Evolutionary conservation across 2,888 invertebrate genomes (phyloP), one percentile per base, ranked within the genome.

Genomic region (Plutella xylostella): DNA sequence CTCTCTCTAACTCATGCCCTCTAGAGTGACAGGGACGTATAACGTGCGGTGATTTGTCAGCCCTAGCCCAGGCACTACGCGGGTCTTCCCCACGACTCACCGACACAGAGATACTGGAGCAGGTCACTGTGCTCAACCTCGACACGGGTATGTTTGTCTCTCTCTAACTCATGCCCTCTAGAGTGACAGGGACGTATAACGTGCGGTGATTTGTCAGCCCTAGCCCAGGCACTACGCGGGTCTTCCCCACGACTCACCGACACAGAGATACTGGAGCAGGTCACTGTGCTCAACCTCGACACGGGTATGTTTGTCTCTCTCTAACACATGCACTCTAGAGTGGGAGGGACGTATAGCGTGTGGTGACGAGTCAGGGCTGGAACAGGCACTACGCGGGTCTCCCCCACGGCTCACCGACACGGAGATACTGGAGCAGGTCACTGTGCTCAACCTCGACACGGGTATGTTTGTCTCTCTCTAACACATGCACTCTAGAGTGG

Each of bases 341-440:
- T n/a, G n/a, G n/a, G n/a, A n/a, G n/a, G n/a, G n/a, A n/a, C n/a
- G n/a, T n/a, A n/a, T n/a, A n/a, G n/a, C 93, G 2, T 92, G 93
- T 2, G 94, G 93, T 1, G 93, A 93, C 74, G 93, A 93, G 63
- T 88, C 88, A 56, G 89, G 89, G 60, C 71, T 89, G 57, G 89
- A 89, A 58, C 87, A 92, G 73, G 89, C 88, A 60, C 90, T 93
- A 20, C 86, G 93, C 54, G 93, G 93, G 31, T 94, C 95, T 37
- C 95, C 95, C 4, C 92, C 94, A 64, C 91, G 90, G 56, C 86
- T 97, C 46, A 91, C 93, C 7, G 96, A 97, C 79, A 89, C 93
- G 84, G 95, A 97, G 87, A 97, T 97, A 55, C 85, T 97, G 51
- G 94, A 96, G 72, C 94, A 95, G 84, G 93, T 96, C 63, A 92